Evolutionary conservation across 2,888 invertebrate genomes (phyloP).

Genomic region (Clistopyga incitator): DNA sequence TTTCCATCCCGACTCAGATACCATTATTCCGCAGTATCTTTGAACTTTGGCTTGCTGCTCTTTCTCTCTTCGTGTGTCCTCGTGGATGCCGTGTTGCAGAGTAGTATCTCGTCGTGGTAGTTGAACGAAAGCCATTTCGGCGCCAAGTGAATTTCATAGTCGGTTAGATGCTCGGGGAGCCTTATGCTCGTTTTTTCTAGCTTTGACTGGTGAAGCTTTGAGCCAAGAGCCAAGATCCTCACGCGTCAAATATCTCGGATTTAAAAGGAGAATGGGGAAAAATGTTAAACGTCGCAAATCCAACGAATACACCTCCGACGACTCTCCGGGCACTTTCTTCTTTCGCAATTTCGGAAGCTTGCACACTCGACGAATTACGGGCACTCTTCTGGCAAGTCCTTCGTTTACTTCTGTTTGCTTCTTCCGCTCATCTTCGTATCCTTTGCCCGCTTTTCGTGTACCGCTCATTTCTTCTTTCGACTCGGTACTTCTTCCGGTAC

Average conservation of each 20-base stretch:
- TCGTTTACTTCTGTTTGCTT: slow-evolving; percentile 36
- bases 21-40: slow-evolving; percentile 27
- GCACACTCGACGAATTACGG: slow-evolving; percentile 24
- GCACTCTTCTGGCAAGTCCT: slow-evolving; percentile 32
- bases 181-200: slow-evolving; percentile 18
- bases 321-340: background rate
- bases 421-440: slow-evolving; percentile 14
- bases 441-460: slow-evolving; percentile 17
- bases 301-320: slow-evolving; percentile 8
- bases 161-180: slow-evolving; percentile 50
- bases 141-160: slow-evolving; percentile 53
- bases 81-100: background rate
- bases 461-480: slow-evolving; percentile 27
- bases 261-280: slow-evolving; percentile 1
- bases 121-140: slow-evolving; percentile 31
- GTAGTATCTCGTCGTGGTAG: background rate
- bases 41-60: background rate
- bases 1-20: background rate
- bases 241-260: slow-evolving; percentile 14
- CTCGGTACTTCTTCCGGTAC: slow-evolving; percentile 4
- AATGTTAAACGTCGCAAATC: background rate
- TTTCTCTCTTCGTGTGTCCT: background rate
- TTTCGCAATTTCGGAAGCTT: background rate
- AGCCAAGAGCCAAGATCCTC: slow-evolving; percentile 13
- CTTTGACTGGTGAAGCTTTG: slow-evolving; percentile 22